These are phyloP conservation scores for Hafferia zeledoni DNA, from an alignment of 2,797 vertebrate species.

Conservation along the genomic window DNA sequence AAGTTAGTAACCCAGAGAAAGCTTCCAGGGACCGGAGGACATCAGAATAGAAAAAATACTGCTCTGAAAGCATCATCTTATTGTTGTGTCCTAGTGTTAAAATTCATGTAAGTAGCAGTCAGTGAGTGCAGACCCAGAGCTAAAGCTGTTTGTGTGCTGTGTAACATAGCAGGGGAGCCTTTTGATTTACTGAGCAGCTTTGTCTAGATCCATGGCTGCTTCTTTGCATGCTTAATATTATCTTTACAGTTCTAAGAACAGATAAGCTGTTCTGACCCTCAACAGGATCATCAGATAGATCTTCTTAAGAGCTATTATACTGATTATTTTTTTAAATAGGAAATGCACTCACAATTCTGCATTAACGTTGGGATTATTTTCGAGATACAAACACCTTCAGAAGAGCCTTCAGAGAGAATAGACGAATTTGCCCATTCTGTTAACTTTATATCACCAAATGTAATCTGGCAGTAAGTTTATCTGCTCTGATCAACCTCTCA, in stretches of 20 bases:
- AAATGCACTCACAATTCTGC: constrained; percentile 30
- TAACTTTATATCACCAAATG: not conserved
- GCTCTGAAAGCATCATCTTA: not conserved
- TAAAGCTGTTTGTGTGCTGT: constrained; percentile 22
- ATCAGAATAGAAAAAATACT: not conserved
- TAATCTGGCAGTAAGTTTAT: not conserved
- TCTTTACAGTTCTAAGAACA: constrained; percentile 63
- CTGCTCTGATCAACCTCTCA: not conserved
- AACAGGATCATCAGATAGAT: constrained; percentile 64
- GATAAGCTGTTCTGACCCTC: constrained; percentile 67
- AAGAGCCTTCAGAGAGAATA: not conserved
- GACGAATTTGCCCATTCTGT: not conserved
- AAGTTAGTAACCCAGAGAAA: not conserved
- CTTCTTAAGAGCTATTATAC: constrained; percentile 68
- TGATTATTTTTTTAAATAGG: constrained; percentile 38
- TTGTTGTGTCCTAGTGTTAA: constrained; percentile 27
- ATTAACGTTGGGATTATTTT: constrained; percentile 53
- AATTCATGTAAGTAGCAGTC: constrained; percentile 40
- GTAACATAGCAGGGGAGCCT: constrained; percentile 28
- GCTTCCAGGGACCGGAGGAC: not conserved
- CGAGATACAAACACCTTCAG: constrained; percentile 7
- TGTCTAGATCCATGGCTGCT: constrained; percentile 38
- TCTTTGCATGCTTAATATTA: constrained; percentile 60
- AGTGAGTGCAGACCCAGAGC: not conserved
- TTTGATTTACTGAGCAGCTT: constrained; percentile 55